These are phyloP conservation scores for Sebastes matsubarae DNA, from an alignment of 2,797 vertebrate species.

Conservation along the genomic window DNA sequence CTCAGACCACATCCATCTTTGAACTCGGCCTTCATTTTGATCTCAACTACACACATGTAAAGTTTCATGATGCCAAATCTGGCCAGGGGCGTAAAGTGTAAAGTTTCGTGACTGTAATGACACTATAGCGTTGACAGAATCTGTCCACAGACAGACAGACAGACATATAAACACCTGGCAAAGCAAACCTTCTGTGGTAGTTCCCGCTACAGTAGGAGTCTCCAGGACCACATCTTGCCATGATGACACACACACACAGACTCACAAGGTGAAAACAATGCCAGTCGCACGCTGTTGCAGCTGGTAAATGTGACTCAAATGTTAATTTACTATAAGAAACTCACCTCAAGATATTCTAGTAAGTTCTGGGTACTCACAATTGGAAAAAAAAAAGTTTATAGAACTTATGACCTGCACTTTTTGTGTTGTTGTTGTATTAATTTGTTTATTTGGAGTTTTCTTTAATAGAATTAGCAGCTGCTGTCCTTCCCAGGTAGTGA, in stretches of 20 bases:
- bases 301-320: neutral
- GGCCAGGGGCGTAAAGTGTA: neutral
- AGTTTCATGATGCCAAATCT: too few relatives aligned
- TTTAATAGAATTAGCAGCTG: neutral
- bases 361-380: neutral
- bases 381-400: neutral
- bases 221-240: too few relatives aligned
- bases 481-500: neutral
- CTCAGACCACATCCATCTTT: too few relatives aligned
- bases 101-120: neutral
- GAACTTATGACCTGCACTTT: neutral
- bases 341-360: neutral
- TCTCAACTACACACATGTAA: too few relatives aligned
- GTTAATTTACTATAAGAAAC: neutral
- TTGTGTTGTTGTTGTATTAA: neutral
- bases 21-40: too few relatives aligned
- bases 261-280: too few relatives aligned
- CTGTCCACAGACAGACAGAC: neutral
- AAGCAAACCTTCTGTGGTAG: neutral
- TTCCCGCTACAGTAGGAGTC: neutral
- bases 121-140: neutral
- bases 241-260: too few relatives aligned
- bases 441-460: neutral
- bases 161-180: neutral
- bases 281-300: neutral